Evolutionary conservation across 2,113 vertebrate species (phyloP).

Genomic region (Eira barbara): DNA sequence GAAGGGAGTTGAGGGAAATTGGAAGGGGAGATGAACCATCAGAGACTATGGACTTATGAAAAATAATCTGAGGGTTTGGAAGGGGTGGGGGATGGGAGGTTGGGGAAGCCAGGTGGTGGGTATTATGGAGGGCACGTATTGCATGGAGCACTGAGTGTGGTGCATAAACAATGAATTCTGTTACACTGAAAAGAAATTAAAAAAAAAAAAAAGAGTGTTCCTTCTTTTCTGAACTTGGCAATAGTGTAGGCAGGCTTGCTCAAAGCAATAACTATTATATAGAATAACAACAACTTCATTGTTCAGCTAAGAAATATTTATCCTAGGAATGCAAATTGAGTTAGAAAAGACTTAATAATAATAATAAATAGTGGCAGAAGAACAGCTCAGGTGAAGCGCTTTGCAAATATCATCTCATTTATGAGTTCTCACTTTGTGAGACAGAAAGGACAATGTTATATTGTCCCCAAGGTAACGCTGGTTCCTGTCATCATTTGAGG

Average conservation of each 20-base stretch:
- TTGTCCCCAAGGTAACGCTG: not conserved
- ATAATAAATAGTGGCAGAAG: not conserved
- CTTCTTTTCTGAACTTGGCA: not conserved
- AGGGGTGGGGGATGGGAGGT: too few relatives aligned
- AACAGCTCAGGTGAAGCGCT: not conserved
- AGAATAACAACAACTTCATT: not conserved
- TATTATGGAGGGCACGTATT: too few relatives aligned
- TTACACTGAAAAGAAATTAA: too few relatives aligned
- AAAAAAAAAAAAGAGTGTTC: accelerated
- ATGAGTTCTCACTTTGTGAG: not conserved
- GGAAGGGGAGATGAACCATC: too few relatives aligned
- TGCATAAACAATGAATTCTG: too few relatives aligned
- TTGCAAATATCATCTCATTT: not conserved
- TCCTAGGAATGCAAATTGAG: not conserved
- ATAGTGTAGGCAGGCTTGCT: not conserved
- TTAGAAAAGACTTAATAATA: not conserved
- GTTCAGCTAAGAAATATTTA: not conserved
- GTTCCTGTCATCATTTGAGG: not conserved
- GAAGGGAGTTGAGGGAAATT: too few relatives aligned
- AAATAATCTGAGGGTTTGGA: too few relatives aligned
- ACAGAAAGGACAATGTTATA: not conserved
- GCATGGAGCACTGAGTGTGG: too few relatives aligned
- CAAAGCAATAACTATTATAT: not conserved
- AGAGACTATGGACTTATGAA: too few relatives aligned
- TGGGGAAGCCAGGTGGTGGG: too few relatives aligned